Base-by-base conservation (phyloP, 2,797 vertebrate genomes). In the Odontamblyopus rebecca region DNA sequence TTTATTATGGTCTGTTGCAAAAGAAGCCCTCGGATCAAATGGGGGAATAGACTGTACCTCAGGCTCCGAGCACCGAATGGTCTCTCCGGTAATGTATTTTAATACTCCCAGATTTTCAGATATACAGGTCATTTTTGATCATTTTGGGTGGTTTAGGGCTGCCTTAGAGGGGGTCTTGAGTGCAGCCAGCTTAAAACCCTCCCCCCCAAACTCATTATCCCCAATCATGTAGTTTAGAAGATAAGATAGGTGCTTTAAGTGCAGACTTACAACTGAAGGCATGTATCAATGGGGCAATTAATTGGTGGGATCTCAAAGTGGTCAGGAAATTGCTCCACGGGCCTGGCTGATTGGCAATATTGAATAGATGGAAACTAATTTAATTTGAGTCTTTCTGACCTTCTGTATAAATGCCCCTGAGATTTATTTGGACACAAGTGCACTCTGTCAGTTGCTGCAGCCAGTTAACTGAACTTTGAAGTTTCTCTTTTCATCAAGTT, bases 1-100 rank as follows among this genome's bases (percentile, higher is more conserved):
- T 89, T 86, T 90, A 85, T 90, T 89, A 90, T 85, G 82, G 89
- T 75, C 89, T 82, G 86, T 90, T 90, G 89, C 82, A 86, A 82
- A 86, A 74, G 66, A 91, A 85, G 74, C 71, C 75, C 72, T 89
- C 72, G 19, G 78, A 84, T 86, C 84, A 74, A 74, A 83, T 74
- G 73, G 81, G 75, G 85, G 86, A 84, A 80, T 76, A 73, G 76
- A 76, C 59, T 76, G 72, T 77, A 75, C 62, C 78, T 54, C 67
- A 7, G 2, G 79, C 71, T 83, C 77, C 61, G n/a, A 4, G 19
- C 0, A 70, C 82, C 82, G 84, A 78, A 54, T 29, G 78, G 54
- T 69, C 73, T 66, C 12, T 13, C 67, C 30, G 67, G 80, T 85
- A 86, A 89, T 89, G 88, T 80, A 82, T 88, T 90, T 83, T 83